Evolutionary conservation across 1,140 invertebrate species (phyloP).

Genomic region (Danaus plexippus): DNA sequence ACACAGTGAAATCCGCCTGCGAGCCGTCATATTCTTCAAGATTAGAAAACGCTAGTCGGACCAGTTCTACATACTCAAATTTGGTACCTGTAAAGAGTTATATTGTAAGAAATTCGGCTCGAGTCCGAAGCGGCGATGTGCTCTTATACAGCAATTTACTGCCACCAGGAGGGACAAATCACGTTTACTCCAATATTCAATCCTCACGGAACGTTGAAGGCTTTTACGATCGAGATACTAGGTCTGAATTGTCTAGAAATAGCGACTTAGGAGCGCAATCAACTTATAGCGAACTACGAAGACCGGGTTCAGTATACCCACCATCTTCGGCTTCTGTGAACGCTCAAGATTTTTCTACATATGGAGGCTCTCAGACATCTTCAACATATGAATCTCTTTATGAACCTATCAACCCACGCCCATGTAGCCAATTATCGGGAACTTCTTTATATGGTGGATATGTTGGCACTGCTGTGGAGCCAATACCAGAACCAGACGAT

Average conservation of each 20-base stretch:
- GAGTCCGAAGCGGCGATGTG: conserved; percentile 66
- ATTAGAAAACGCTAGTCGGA: conserved; percentile 57
- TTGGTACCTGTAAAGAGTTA: conserved; percentile 67
- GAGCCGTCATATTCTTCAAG: conserved; percentile 66
- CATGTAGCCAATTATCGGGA: conserved; percentile 83
- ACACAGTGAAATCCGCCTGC: conserved; percentile 62
- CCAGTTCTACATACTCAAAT: conserved; percentile 65
- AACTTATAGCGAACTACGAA: conserved; percentile 87
- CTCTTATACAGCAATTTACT: conserved; percentile 72
- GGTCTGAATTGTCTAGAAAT: conserved; percentile 52
- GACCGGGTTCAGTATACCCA: conserved; percentile 67
- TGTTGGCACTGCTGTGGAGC: conserved; percentile 82
- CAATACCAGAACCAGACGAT: conserved; percentile 80
- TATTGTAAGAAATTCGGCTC: conserved; percentile 63
- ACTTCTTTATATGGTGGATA: conserved; percentile 84
- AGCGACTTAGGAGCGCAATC: conserved; percentile 72
- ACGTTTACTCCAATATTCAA: conserved; percentile 71
- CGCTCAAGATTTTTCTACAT: conserved; percentile 76
- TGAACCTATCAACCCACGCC: conserved; percentile 91
- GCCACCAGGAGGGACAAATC: conserved; percentile 61
- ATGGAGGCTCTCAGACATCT: conserved; percentile 75
- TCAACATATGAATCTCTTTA: conserved; percentile 93
- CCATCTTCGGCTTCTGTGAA: conserved; percentile 66
- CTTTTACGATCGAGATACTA: conserved; percentile 67
- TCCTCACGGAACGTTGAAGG: conserved; percentile 48